phyloP scores from a whole-genome alignment of 2,888 invertebrate species.

The Andrena haemorrhoa region DNA sequence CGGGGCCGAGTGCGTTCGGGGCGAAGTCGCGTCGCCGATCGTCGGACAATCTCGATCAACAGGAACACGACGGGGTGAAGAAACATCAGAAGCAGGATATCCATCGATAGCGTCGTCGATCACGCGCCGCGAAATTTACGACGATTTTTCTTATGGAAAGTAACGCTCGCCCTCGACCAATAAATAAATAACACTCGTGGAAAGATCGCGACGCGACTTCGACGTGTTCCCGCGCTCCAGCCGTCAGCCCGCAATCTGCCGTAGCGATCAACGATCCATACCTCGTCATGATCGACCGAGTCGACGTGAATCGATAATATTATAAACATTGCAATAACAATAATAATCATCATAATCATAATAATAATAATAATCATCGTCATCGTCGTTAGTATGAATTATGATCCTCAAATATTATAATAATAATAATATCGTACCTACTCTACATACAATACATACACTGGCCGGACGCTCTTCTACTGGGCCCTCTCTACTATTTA shows the following conservation, averaged over 20 bases:
- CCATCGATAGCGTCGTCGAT: slow-evolving; percentile 13
- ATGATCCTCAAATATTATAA: slow-evolving; percentile 75
- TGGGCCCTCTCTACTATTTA: slow-evolving; percentile 83
- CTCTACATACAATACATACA: slow-evolving; percentile 85
- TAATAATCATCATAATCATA: slow-evolving; percentile 77
- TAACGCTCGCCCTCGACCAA: slow-evolving; percentile 24
- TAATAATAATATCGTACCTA: slow-evolving; percentile 79
- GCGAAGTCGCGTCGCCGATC: background rate
- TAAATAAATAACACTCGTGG: slow-evolving; percentile 71
- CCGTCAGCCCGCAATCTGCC: slow-evolving; percentile 67
- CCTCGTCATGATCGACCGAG: slow-evolving; percentile 73
- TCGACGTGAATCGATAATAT: slow-evolving; percentile 78
- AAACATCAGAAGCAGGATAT: background rate
- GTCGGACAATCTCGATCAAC: background rate
- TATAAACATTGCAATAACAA: slow-evolving; percentile 84
- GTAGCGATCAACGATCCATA: slow-evolving; percentile 70
- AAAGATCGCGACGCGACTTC: slow-evolving; percentile 25
- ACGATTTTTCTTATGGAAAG: slow-evolving; percentile 33
- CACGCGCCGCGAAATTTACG: slow-evolving; percentile 10
- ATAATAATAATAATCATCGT: slow-evolving; percentile 64
- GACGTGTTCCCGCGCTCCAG: slow-evolving; percentile 19
- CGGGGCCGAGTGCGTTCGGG: slow-evolving; percentile 40
- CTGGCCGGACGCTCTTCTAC: slow-evolving; percentile 78
- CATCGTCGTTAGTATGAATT: slow-evolving; percentile 79
- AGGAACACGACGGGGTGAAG: background rate